Conservation (phyloP, 2,113 vertebrate species). For the Malurus elegans region DNA sequence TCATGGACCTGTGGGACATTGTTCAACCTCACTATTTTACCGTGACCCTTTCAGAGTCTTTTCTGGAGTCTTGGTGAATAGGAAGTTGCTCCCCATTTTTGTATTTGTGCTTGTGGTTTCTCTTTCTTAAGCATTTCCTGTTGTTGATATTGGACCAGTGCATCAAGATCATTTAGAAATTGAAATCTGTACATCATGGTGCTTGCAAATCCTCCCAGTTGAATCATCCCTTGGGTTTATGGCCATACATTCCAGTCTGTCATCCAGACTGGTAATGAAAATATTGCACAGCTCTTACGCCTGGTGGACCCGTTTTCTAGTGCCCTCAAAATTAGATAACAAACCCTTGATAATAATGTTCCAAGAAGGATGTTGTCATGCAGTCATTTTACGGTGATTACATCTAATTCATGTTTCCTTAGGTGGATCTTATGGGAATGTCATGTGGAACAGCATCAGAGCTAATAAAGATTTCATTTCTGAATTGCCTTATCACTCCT, state of each 20-base stretch:
- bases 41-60: neutral
- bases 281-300: neutral
- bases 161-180: neutral
- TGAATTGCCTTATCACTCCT: neutral
- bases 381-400: neutral
- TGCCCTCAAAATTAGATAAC: neutral
- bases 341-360: neutral
- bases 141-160: neutral
- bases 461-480: neutral
- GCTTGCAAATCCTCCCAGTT: neutral
- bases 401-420: conserved; percentile 17
- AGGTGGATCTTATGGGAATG: neutral
- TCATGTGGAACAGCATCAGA: neutral
- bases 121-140: neutral
- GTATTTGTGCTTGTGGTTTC: neutral
- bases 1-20: neutral
- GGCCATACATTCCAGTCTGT: conserved; percentile 31
- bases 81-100: neutral
- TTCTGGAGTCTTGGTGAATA: neutral
- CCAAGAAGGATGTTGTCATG: neutral
- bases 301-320: neutral
- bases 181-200: neutral
- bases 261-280: conserved; percentile 4
- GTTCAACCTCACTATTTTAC: neutral
- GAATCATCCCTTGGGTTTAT: conserved; percentile 9